Evolutionary conservation across 1,140 invertebrate species (phyloP).

Genomic region (Zaprionus camerounensis): DNA sequence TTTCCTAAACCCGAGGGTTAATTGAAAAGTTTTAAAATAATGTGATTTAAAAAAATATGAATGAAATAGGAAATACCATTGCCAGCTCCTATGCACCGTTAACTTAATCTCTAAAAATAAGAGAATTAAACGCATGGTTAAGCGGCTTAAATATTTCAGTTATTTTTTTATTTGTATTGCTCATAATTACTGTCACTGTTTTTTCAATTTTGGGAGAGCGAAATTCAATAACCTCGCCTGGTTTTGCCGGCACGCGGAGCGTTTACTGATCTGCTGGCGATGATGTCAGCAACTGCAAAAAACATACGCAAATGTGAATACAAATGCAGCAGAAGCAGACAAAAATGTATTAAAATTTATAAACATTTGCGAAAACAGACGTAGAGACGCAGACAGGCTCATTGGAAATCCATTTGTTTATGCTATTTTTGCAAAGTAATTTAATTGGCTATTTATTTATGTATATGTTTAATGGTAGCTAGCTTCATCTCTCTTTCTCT

Average conservation of each 20-base stretch:
- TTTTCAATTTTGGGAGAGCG: constrained; percentile 5
- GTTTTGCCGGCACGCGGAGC: constrained; percentile 18
- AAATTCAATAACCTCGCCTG: constrained; percentile 67
- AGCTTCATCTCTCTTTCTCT: background rate
- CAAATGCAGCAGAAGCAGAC: constrained; percentile 14
- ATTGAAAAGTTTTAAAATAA: background rate
- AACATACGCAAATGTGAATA: constrained; percentile 37
- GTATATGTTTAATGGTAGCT: constrained; percentile 14
- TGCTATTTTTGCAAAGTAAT: constrained; percentile 70
- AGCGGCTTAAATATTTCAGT: constrained; percentile 9
- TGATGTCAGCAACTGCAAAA: constrained; percentile 67
- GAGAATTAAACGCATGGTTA: background rate
- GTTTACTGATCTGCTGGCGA: constrained; percentile 52
- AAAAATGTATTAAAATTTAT: constrained; percentile 62
- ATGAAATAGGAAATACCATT: background rate
- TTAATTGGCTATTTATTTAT: constrained; percentile 41
- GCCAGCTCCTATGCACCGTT: background rate
- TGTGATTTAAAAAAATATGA: background rate
- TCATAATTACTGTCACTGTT: constrained; percentile 21
- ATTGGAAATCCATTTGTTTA: constrained; percentile 43
- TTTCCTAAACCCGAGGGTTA: background rate
- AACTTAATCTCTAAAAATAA: constrained; percentile 9
- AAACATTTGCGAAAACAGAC: constrained; percentile 51
- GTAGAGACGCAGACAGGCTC: constrained; percentile 1
- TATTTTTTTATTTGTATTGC: constrained; percentile 2